Evolutionary conservation across 2,797 vertebrate species (phyloP).

Genomic region (Pagetopsis macropterus): DNA sequence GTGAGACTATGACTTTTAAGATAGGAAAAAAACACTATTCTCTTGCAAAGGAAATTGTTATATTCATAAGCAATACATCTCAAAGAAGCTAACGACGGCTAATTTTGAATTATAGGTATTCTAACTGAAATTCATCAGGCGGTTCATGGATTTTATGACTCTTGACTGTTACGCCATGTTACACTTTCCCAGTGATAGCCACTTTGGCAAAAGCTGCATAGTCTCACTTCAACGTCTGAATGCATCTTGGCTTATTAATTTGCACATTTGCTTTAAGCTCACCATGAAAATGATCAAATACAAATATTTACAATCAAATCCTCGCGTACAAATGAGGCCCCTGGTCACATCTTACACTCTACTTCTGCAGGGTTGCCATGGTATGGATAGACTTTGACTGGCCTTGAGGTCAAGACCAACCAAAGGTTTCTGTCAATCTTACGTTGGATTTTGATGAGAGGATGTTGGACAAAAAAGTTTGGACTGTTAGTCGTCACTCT

Average conservation of each 20-base stretch:
- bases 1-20: conserved; percentile 33
- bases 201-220: not conserved
- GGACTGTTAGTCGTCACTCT: conserved; percentile 66
- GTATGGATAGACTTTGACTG: conserved; percentile 71
- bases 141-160: too few relatives aligned
- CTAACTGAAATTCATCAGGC: too few relatives aligned
- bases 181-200: not conserved
- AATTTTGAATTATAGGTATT: not conserved
- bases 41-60: not conserved
- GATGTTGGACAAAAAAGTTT: conserved; percentile 63
- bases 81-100: not conserved
- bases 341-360: conserved; percentile 60
- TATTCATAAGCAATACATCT: not conserved
- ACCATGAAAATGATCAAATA: conserved; percentile 8
- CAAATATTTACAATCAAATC: conserved; percentile 55
- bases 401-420: conserved; percentile 69
- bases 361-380: conserved; percentile 56
- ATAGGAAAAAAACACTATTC: not conserved
- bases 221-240: conserved; percentile 40
- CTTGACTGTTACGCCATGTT: not conserved
- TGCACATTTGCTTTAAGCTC: not conserved
- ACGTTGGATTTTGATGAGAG: conserved; percentile 65
- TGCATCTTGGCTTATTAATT: conserved; percentile 8
- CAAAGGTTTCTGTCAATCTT: conserved; percentile 69
- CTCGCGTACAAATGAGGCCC: conserved; percentile 66